These are phyloP conservation scores for Pangasius djambal DNA, from an alignment of 2,797 vertebrate genomes.

Conservation along the genomic window DNA sequence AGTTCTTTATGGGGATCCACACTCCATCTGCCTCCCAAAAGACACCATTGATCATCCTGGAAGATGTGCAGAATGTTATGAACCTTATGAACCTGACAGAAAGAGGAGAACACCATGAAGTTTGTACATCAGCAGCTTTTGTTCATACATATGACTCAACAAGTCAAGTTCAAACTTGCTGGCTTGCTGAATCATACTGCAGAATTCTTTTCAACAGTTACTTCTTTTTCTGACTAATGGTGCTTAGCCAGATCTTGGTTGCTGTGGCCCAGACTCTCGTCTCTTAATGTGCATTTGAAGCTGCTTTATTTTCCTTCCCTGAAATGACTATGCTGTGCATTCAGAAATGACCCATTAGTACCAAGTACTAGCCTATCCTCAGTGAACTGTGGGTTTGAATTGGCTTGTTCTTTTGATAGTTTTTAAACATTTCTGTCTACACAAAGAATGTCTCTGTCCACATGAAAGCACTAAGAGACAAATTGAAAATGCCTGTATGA, in stretches of 20 bases:
- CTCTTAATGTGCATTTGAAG: background rate
- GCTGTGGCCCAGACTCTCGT: background rate
- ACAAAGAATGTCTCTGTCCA: background rate
- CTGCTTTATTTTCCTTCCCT: background rate
- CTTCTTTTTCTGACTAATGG: constrained; percentile 24
- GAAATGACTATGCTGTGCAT: background rate
- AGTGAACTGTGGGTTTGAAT: background rate
- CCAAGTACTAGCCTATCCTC: background rate
- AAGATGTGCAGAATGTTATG: background rate
- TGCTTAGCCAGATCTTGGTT: background rate
- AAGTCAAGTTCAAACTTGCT: constrained; percentile 2
- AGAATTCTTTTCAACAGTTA: background rate
- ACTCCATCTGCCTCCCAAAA: background rate
- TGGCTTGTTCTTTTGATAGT: background rate
- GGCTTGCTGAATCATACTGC: constrained; percentile 23
- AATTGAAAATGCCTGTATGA: background rate
- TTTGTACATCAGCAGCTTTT: background rate
- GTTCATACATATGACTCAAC: background rate
- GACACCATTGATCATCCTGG: background rate
- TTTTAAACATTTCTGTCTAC: background rate
- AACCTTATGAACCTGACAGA: background rate
- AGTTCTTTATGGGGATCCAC: background rate
- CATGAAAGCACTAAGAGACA: background rate
- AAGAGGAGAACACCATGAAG: background rate
- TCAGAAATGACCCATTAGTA: background rate